Evolutionary conservation across 2,888 invertebrate genomes (phyloP).

Genomic region (Erebia ligea): DNA sequence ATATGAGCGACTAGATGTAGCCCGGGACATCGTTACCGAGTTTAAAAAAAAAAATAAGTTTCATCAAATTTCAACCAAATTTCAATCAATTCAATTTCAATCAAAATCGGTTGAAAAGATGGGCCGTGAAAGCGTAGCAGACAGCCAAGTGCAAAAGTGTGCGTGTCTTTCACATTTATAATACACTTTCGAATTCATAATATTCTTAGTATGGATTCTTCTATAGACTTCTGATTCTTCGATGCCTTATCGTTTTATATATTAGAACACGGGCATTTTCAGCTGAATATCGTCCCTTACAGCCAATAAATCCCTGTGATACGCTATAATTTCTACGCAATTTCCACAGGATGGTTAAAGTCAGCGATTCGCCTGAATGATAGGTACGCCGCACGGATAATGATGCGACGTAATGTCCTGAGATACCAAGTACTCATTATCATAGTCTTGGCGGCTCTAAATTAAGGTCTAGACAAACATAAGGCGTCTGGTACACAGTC

Average conservation of each 20-base stretch:
- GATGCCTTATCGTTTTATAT: not conserved
- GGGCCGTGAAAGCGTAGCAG: no score
- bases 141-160: no score
- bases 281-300: not conserved
- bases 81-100: no score
- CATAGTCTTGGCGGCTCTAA: constrained; percentile 9
- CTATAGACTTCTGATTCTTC: not conserved
- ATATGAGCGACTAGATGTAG: no score
- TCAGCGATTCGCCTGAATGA: constrained; percentile 22
- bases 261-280: constrained; percentile 24
- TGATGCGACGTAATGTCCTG: constrained; percentile 9
- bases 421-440: constrained; percentile 19
- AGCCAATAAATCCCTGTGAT: constrained; percentile 21
- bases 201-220: no score
- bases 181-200: no score
- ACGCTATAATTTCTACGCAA: constrained; percentile 27
- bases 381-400: constrained; percentile 21
- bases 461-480: not conserved
- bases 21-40: no score
- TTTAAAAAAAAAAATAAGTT: no score
- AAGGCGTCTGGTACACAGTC: not conserved
- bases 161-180: no score
- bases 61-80: no score
- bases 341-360: constrained; percentile 28
- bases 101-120: no score